phyloP scores from a whole-genome alignment of 2,797 vertebrate species.

The Corythornis leucogaster region DNA sequence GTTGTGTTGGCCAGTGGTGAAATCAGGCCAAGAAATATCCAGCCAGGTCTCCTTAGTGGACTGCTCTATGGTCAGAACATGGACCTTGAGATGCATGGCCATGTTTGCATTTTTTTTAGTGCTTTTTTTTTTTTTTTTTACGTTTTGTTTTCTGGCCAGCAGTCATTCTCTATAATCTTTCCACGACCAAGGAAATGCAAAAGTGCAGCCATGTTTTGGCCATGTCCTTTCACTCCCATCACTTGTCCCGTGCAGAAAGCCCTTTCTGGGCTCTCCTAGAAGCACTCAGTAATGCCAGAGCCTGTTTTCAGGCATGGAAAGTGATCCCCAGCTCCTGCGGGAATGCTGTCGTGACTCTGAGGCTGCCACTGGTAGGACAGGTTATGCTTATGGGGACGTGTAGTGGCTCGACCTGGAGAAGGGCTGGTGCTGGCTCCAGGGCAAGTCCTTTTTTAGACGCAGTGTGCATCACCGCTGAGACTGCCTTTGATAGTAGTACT shows the following conservation, averaged over 20 bases:
- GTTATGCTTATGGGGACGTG: constrained; percentile 37
- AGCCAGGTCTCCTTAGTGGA: neutral
- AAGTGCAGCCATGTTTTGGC: neutral
- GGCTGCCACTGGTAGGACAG: neutral
- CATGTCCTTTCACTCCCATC: accelerated
- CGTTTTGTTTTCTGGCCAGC: neutral
- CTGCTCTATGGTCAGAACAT: neutral
- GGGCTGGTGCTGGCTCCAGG: constrained; percentile 3
- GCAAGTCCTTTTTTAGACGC: constrained; percentile 51
- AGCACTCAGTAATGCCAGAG: neutral
- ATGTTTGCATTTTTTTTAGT: neutral
- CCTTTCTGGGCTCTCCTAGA: neutral
- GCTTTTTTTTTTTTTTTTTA: neutral
- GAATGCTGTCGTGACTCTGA: constrained; percentile 8
- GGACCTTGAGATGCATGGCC: neutral
- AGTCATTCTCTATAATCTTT: neutral
- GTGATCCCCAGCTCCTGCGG: neutral
- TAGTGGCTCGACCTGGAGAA: constrained; percentile 34
- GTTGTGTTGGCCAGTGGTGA: neutral
- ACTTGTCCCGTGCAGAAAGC: neutral
- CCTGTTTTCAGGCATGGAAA: constrained; percentile 4
- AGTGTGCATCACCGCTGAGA: neutral
- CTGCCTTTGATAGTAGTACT: constrained; percentile 57
- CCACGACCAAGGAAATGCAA: accelerated
- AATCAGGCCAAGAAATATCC: neutral